Conservation (phyloP, 2,888 invertebrate species). For the Melieria crassipennis region DNA sequence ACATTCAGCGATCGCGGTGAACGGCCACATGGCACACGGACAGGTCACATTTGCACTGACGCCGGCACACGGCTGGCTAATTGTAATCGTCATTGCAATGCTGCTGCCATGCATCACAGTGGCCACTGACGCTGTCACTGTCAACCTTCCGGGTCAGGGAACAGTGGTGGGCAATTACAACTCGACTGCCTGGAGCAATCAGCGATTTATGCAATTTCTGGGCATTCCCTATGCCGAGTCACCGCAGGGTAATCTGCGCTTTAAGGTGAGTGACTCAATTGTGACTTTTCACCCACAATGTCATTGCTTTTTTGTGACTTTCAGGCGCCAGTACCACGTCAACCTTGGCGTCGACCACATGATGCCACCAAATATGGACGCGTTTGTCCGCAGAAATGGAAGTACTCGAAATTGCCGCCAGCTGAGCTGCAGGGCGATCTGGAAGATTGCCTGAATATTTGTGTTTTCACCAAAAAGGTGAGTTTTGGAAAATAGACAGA, state of each 20-base stretch:
- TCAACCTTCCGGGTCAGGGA: conserved; percentile 54
- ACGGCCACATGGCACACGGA: too few species aligned
- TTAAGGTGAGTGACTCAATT: conserved; percentile 40
- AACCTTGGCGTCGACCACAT: conserved; percentile 55
- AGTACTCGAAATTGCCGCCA: conserved; percentile 42
- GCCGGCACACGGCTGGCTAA: too few species aligned
- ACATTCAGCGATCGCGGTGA: too few species aligned
- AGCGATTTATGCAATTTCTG: conserved; percentile 54
- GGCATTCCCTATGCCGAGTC: conserved; percentile 55
- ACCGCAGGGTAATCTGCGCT: conserved; percentile 62
- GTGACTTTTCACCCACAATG: neutral
- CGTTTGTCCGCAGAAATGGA: conserved; percentile 59
- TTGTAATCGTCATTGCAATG: too few species aligned
- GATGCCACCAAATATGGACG: conserved; percentile 57
- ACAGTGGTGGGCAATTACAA: conserved; percentile 52
- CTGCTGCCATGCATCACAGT: neutral
- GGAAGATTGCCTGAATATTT: conserved; percentile 63
- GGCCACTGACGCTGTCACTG: neutral
- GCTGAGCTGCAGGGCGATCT: conserved; percentile 50
- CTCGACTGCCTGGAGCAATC: conserved; percentile 55
- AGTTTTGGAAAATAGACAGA: conserved; percentile 29
- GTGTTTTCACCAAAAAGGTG: conserved; percentile 63
- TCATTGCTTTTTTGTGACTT: neutral
- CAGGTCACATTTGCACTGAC: too few species aligned
- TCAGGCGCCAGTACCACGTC: conserved; percentile 56